phyloP scores from a whole-genome alignment of 2,113 vertebrate genomes.

The Buteo buteo region DNA sequence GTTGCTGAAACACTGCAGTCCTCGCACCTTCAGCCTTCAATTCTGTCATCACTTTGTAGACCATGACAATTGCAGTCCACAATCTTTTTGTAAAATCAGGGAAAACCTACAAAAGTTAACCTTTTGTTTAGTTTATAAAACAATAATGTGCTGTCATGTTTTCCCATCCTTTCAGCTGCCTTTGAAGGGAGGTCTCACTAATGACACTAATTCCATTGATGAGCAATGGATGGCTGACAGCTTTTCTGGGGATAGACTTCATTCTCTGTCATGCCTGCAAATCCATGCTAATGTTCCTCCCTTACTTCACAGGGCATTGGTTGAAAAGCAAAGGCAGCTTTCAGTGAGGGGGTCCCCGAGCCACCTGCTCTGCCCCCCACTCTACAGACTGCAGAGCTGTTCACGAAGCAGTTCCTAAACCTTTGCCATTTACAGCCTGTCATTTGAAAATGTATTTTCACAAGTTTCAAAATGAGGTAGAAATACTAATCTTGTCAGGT shows the following conservation, averaged over 20 bases:
- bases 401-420: background rate
- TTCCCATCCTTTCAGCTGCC: background rate
- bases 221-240: background rate
- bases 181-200: background rate
- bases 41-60: background rate
- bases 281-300: background rate
- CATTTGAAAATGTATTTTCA: background rate
- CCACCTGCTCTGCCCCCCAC: background rate
- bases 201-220: background rate
- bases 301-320: background rate
- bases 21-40: background rate
- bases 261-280: background rate
- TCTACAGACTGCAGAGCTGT: background rate
- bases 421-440: background rate
- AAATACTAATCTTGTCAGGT: background rate
- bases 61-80: background rate
- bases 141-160: background rate
- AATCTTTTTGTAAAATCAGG: background rate
- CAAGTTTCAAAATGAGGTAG: background rate
- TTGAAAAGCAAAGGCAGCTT: background rate
- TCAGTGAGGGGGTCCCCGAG: fast-evolving
- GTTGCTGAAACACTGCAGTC: background rate
- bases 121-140: background rate
- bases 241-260: background rate
- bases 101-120: background rate